phyloP scores from a whole-genome alignment of 2,797 vertebrate genomes.

The Notolepis coatsorum region DNA sequence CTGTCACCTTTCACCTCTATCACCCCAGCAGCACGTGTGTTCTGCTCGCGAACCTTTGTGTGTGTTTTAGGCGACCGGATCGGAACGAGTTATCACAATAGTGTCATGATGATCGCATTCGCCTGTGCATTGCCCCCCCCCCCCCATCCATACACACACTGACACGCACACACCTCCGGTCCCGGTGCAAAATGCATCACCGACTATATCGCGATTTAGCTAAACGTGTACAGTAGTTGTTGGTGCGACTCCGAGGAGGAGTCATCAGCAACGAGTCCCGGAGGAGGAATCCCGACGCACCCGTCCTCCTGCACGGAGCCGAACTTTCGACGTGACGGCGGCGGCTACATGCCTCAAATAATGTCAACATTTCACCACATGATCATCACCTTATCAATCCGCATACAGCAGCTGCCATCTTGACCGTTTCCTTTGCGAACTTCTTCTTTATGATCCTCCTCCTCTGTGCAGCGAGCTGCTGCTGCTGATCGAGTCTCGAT shows the following conservation, averaged over 20 bases:
- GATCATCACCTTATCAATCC: conserved; percentile 75
- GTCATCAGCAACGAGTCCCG: conserved; percentile 14
- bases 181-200: neutral
- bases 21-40: conserved; percentile 52
- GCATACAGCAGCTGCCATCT: conserved; percentile 91
- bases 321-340: conserved; percentile 45
- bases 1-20: conserved; percentile 20
- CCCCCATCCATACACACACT: too few relatives aligned
- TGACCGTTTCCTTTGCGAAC: conserved; percentile 84
- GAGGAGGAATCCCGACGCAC: conserved; percentile 24
- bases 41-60: conserved; percentile 37
- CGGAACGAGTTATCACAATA: conserved; percentile 20
- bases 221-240: conserved; percentile 30
- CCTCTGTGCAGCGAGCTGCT: conserved; percentile 64
- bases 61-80: conserved; percentile 15
- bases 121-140: conserved; percentile 55
- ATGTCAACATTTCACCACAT: conserved; percentile 37
- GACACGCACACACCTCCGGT: too few relatives aligned
- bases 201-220: conserved; percentile 17
- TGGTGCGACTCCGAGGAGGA: too few relatives aligned
- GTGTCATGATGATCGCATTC: too few relatives aligned
- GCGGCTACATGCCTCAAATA: conserved; percentile 35
- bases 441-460: conserved; percentile 82
- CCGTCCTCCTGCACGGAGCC: conserved; percentile 47
- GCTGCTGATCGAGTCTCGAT: too few relatives aligned